Conservation (phyloP, 1,140 invertebrate genomes). For the Diorhabda carinulata region DNA sequence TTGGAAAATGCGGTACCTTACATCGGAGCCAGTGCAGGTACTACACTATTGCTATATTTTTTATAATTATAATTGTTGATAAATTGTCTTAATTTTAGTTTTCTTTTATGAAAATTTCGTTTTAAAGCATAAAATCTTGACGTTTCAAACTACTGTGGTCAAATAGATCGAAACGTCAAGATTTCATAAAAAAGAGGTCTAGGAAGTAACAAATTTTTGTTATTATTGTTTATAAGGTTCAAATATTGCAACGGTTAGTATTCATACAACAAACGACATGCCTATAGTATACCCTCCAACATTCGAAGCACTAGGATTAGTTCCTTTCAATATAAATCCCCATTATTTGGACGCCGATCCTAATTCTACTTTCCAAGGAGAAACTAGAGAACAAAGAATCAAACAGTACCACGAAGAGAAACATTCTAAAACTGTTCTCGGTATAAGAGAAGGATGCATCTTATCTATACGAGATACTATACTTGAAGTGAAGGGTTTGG, state of each 20-base stretch:
- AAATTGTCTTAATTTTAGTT: too few species aligned
- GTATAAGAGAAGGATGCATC: conserved; percentile 67
- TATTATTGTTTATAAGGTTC: conserved; percentile 45
- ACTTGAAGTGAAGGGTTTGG: conserved; percentile 58
- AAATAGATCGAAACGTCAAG: too few species aligned
- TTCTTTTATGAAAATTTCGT: too few species aligned
- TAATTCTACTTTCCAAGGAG: conserved; percentile 67
- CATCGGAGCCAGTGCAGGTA: conserved; percentile 74
- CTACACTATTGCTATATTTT: not conserved
- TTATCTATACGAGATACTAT: conserved; percentile 59
- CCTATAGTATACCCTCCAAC: conserved; percentile 73
- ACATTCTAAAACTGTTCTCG: conserved; percentile 57
- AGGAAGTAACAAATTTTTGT: not conserved
- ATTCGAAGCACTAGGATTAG: conserved; percentile 68
- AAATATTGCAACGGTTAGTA: conserved; percentile 74
- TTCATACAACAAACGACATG: conserved; percentile 83
- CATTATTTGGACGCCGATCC: conserved; percentile 70
- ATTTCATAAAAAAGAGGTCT: too few species aligned
- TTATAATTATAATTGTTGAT: not conserved
- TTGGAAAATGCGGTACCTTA: conserved; percentile 65
- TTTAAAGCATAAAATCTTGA: too few species aligned
- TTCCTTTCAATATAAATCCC: conserved; percentile 84
- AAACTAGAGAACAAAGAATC: conserved; percentile 69
- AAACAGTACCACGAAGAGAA: conserved; percentile 62
- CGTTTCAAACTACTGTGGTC: too few species aligned